Conservation (phyloP, 2,797 vertebrate species). For the Smutsia temminckii region DNA sequence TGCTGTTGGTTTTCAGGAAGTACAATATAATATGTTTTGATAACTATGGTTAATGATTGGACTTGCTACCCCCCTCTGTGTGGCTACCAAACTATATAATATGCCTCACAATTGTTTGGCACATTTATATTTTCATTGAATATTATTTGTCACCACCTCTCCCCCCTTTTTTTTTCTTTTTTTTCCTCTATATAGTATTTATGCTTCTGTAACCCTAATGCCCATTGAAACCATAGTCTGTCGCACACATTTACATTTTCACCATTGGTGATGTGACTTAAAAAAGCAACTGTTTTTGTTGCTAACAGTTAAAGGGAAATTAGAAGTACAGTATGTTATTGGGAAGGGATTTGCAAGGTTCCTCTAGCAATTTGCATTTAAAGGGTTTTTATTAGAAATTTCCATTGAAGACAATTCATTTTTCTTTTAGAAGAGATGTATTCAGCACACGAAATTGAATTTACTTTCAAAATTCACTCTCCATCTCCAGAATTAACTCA, state of each 20-base stretch:
- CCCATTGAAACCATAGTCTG: background rate
- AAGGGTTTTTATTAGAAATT: background rate
- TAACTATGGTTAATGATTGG: background rate
- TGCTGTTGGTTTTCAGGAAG: background rate
- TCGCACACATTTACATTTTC: constrained; percentile 4
- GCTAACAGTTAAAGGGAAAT: constrained; percentile 1
- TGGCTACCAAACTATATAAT: background rate
- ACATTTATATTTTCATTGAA: background rate
- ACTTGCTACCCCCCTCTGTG: background rate
- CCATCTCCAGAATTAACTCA: constrained; percentile 49
- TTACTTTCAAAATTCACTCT: constrained; percentile 57
- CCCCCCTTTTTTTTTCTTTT: background rate
- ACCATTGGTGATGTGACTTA: background rate
- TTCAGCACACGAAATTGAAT: constrained; percentile 46
- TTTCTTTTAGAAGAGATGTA: constrained; percentile 27
- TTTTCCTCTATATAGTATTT: background rate
- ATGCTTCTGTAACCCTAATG: constrained; percentile 21
- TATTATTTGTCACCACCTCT: background rate
- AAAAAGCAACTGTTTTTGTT: constrained; percentile 17
- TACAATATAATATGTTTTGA: background rate
- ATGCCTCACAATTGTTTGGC: background rate
- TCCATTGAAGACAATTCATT: constrained; percentile 27
- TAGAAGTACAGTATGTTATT: background rate
- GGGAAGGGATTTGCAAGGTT: constrained; percentile 17
- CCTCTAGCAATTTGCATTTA: constrained; percentile 45